Base-by-base conservation (phyloP, 53 echinoderm and acorn worm genomes). In the Stichopus horrens region DNA sequence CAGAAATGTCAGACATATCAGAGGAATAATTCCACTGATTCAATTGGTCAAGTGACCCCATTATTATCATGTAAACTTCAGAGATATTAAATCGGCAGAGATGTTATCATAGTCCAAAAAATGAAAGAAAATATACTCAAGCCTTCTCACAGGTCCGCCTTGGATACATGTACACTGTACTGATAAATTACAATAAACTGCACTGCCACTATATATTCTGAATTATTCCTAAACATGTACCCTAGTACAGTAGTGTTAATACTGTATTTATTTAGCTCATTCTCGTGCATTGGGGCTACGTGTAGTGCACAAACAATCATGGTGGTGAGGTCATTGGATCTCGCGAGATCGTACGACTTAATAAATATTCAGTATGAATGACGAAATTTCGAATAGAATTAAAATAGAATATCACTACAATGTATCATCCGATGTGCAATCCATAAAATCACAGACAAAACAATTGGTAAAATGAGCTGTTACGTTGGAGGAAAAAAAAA, bases 1-100 rank as follows among this genome's bases (percentile, higher is more conserved):
- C 71, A n/a, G 71, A 71, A 71, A 71, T n/a, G 71, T 71, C 71
- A 18, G 71, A 71, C n/a, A 71, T 71, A 71, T 71, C 71, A 71
- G 71, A 71, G 18, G 71, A 71, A 18, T 71, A 71, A 71, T 71
- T 71, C 71, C 71, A 71, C n/a, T 71, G 71, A 20, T 71, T 71
- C 19, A 71, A 18, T 18, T 71, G 71, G 71, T 71, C 71, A 71
- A 71, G 14, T 7, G 71, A 71, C 19, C 71, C 71, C 71, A 71
- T 71, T 71, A 6, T 71, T 37, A n/a, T 13, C 16, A 71, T 6
- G n/a, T 71, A 7, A 13, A 71, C 7, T 71, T 16, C 71, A 71
- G 6, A 71, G 7, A 7, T 71, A 4, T 7, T 18, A 18, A 71
- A 71, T n/a, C 71, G 19, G 7, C 71, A 7, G 71, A 18, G n/a